These are phyloP conservation scores for Drosophila atripex DNA, from an alignment of 2,888 invertebrate genomes.

Conservation along the genomic window DNA sequence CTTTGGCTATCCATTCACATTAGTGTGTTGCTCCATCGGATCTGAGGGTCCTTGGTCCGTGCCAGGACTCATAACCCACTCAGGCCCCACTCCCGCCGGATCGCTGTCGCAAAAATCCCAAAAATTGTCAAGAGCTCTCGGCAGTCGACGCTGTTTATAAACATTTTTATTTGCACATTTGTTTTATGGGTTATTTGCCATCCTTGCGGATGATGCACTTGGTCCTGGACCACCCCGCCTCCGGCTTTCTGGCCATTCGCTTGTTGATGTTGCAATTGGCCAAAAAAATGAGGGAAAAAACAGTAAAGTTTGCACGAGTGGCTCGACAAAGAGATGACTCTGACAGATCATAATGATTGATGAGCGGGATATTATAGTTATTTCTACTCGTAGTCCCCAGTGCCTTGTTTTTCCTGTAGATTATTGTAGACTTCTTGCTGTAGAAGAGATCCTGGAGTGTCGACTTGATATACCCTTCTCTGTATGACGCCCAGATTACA, in stretches of 20 bases:
- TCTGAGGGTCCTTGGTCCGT: neutral
- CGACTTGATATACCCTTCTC: too few relatives aligned
- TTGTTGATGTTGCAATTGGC: constrained; percentile 40
- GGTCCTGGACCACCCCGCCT: too few relatives aligned
- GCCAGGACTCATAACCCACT: neutral
- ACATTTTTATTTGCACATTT: constrained; percentile 51
- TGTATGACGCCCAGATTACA: neutral
- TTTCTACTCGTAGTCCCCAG: neutral
- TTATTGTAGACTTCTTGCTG: too few relatives aligned
- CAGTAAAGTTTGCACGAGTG: neutral
- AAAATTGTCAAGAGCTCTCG: constrained; percentile 39
- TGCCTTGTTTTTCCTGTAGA: too few relatives aligned
- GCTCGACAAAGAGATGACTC: neutral
- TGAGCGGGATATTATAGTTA: neutral
- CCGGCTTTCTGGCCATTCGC: constrained; percentile 7
- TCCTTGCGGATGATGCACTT: constrained; percentile 47
- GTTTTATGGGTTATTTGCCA: constrained; percentile 44
- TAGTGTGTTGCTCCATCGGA: too few relatives aligned
- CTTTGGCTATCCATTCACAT: too few relatives aligned
- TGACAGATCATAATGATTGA: neutral
- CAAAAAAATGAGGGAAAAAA: constrained; percentile 9
- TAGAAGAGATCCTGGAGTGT: too few relatives aligned
- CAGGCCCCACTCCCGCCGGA: neutral
- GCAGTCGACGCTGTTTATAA: constrained; percentile 39
- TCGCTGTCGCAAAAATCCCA: constrained; percentile 19